Base-by-base conservation (phyloP, 2,888 invertebrate genomes). In the Noctua fimbriata region DNA sequence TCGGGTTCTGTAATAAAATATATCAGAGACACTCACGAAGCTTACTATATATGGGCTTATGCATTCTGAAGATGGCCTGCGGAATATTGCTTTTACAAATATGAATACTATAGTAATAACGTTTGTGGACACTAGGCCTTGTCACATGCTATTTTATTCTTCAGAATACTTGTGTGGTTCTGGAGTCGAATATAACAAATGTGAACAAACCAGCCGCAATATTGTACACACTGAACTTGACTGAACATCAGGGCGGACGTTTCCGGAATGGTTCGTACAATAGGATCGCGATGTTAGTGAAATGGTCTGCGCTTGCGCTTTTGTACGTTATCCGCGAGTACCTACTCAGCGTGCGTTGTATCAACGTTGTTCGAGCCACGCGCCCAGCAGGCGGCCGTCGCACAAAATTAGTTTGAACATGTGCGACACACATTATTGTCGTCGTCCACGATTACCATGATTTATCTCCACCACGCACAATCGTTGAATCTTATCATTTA, bases 341-440 rank as follows among this genome's bases (percentile, higher is more conserved):
- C n/a, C n/a, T n/a, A n/a, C 84, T 76, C 76, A 80, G 85, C 88
- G 87, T 85, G 87, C 84, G 85, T 79, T 81, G 81, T 83, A 67
- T 47, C 75, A 72, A 60, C 75, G 80, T 84, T 88, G 88, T 87
- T 76, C 84, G 60, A 79, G 71, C 74, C 86, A 85, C 73, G 77
- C 86, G 85, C 95, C 83, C 95, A 94, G 95, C 95, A 90, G 93
- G 95, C 89, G 93, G 93, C 90, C 93, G 79, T 89, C 83, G 88
- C 85, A 88, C 90, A 89, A 93, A 94, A 95, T 95, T 95, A 95
- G 94, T 93, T 91, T 87, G 90, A 92, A 94, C 95, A 93, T 93
- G 92, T 92, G 94, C 94, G 93, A 95, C 95, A 91, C 91, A 90
- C 88, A 90, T 90, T 92, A 93, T 91, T 91, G 91, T 91, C 88